These are phyloP conservation scores for Perccottus glenii DNA, from an alignment of 2,113 vertebrate genomes.

Conservation along the genomic window DNA sequence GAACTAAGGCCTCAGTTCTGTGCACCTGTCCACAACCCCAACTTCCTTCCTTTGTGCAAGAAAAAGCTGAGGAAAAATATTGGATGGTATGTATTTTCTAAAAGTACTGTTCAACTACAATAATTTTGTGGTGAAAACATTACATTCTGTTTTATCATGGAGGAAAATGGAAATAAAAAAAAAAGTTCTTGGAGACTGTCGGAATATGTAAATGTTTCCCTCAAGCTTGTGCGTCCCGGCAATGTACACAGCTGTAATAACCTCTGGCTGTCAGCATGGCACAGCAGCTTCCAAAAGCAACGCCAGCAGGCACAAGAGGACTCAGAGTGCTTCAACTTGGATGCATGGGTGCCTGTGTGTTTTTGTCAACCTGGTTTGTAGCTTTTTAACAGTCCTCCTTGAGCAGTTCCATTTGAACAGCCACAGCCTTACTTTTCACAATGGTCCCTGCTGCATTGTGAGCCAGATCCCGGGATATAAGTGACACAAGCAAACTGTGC, in stretches of 20 bases:
- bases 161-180: background rate
- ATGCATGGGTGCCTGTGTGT: slow-evolving; percentile 11
- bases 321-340: slow-evolving; percentile 13
- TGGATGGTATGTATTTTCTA: background rate
- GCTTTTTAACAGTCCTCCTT: slow-evolving; percentile 25
- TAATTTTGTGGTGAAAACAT: background rate
- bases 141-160: background rate
- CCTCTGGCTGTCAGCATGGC: slow-evolving; percentile 44
- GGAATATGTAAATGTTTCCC: slow-evolving; percentile 27
- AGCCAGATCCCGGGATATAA: slow-evolving; percentile 23
- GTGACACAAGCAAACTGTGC: slow-evolving; percentile 42
- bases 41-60: background rate
- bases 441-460: slow-evolving; percentile 7
- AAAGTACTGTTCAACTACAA: background rate
- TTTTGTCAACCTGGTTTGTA: slow-evolving; percentile 25
- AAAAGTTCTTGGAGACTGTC: slow-evolving; percentile 14
- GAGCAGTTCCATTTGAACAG: slow-evolving; percentile 25
- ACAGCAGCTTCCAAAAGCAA: slow-evolving; percentile 16
- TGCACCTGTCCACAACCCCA: too few species aligned
- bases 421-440: slow-evolving; percentile 14
- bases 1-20: too few species aligned
- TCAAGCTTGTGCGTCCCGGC: slow-evolving; percentile 13
- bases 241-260: slow-evolving; percentile 47
- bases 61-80: background rate
- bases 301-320: slow-evolving; percentile 29